Evolutionary conservation across 2,888 invertebrate species (phyloP), one percentile per base, ranked within the genome.

Genomic region (Aethes cnicana): DNA sequence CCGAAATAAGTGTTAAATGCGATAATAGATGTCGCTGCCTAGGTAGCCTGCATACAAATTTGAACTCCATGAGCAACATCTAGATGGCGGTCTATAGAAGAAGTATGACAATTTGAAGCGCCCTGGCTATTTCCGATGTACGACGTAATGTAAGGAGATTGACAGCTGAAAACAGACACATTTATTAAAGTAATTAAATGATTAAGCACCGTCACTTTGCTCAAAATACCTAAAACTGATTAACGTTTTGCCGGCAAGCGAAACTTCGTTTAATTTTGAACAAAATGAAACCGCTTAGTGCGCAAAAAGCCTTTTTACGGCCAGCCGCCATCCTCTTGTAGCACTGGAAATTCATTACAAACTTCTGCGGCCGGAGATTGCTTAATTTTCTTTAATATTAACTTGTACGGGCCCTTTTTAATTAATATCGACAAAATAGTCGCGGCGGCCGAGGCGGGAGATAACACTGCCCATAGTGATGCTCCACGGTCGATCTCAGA

Each of bases 351-450:
- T 86, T 88, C 85, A 88, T 87, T 84, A 84, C 50, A 44, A 79
- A 81, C 70, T 82, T 78, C 71, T 62, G 71, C 67, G 67, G 68
- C 63, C 77, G 79, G 83, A 81, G 83, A 84, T 84, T 85, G 87
- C 84, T 86, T 88, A 89, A 88, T 89, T 88, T 88, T 88, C 84
- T 86, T 89, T 84, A 87, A 88, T 87, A 89, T 87, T 84, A 87
- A 88, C 84, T 89, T 88, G 87, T 87, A 80, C 73, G 71, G 82
- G 77, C 82, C 85, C 86, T 85, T 88, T 88, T 89, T 88, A 89
- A 89, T 89, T 89, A 89, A 89, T 88, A 88, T 88, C 85, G 85
- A 88, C 88, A 88, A 88, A 89, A 84, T 88, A 87, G 86, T 82
- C 81, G 72, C 75, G 74, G 69, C 73, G 73, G 78, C 80, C 79